Evolutionary conservation across 53 echinoderm and acorn worm species (phyloP).

Genomic region (Pentamera pediparva): DNA sequence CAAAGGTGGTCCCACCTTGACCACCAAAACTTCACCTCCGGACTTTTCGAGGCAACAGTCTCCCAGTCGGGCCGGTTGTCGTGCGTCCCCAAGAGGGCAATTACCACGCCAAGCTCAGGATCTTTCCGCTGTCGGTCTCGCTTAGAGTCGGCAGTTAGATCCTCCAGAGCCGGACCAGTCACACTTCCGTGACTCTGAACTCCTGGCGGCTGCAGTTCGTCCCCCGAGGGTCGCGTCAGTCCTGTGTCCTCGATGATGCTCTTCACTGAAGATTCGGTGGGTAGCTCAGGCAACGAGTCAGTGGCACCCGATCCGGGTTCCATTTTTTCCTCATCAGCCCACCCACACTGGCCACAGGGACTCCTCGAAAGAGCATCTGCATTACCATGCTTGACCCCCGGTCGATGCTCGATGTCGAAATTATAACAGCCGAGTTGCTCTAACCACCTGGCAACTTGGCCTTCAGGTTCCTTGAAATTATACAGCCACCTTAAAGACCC

Average conservation of each 20-base stretch:
- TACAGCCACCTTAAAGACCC: conserved; percentile 10
- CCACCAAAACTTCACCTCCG: conserved; percentile 12
- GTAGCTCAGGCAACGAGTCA: no score
- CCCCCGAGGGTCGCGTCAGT: background rate
- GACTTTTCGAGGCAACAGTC: background rate
- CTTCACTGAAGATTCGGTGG: background rate
- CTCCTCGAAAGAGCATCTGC: conserved; percentile 1
- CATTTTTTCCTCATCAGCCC: background rate
- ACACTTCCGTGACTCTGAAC: background rate
- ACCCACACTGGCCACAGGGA: background rate
- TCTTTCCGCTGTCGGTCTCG: conserved; percentile 1
- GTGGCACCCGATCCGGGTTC: no score
- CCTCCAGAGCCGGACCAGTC: background rate
- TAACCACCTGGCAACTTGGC: background rate
- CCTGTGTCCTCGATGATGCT: background rate
- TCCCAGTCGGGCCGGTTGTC: conserved; percentile 8
- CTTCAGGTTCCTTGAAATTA: no score
- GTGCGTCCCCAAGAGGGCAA: background rate
- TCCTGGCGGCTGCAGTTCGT: background rate
- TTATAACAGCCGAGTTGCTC: background rate
- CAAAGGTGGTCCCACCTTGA: conserved; percentile 17
- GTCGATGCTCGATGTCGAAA: background rate
- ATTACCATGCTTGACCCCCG: conserved; percentile 11
- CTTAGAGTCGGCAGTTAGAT: background rate
- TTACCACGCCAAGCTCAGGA: background rate